Percentiles rank a stretch among this genome's conserved stretches.
Conservation (phyloP, 2,888 invertebrate species). For the Chymomyza procnemis region DNA sequence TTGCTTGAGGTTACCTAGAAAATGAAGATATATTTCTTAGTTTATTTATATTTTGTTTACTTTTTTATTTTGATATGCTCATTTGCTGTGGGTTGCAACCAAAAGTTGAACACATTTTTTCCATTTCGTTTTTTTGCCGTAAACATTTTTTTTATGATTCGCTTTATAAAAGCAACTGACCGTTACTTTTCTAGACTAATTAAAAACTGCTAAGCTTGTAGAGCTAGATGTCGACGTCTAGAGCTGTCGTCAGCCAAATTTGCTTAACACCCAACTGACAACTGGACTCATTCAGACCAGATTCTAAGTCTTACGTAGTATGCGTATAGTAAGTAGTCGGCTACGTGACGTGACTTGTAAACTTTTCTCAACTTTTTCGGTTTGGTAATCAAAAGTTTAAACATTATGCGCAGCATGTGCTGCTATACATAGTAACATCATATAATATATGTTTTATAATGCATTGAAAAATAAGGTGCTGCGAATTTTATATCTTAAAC, state of each 20-base stretch:
- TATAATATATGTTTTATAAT: slow-evolving; percentile 47
- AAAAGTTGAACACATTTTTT: neutral
- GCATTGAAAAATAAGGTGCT: slow-evolving; percentile 56
- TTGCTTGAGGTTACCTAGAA: slow-evolving; percentile 37
- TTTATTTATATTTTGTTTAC: slow-evolving; percentile 15
- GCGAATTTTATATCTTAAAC: slow-evolving; percentile 60
- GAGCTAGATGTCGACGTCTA: neutral
- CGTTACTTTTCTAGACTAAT: slow-evolving; percentile 22
- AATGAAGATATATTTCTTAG: slow-evolving; percentile 23
- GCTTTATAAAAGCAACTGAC: neutral
- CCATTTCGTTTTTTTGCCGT: neutral
- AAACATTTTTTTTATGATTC: neutral
- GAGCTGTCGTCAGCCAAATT: slow-evolving; percentile 34
- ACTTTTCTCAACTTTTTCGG: slow-evolving; percentile 23
- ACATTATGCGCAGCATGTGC: slow-evolving; percentile 16
- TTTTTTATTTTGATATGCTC: slow-evolving; percentile 6
- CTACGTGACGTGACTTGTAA: slow-evolving; percentile 49
- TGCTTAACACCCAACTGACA: neutral
- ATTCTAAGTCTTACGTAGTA: slow-evolving; percentile 26
- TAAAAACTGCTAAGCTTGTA: slow-evolving; percentile 15
- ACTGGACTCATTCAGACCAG: neutral
- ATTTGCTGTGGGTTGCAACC: slow-evolving; percentile 29
- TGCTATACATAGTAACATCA: neutral
- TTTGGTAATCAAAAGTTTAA: slow-evolving; percentile 51
- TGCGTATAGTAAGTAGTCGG: neutral